A percentile compares a stretch with the other conserved stretches of the same genome.
These are phyloP conservation scores for Drosophila nigricruria DNA, from an alignment of 2,888 invertebrate genomes.

Conservation along the genomic window DNA sequence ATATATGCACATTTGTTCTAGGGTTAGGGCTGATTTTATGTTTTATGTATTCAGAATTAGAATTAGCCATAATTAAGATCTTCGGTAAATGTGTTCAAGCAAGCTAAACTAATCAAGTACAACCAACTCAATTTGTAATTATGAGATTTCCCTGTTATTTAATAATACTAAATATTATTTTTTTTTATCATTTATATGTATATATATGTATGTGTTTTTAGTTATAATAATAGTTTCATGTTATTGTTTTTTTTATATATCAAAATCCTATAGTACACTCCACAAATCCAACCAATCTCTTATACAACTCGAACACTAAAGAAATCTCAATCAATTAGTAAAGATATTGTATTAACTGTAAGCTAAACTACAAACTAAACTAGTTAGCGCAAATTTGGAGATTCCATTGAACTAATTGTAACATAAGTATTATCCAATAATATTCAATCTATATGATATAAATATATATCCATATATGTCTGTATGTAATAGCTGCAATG, in stretches of 20 bases:
- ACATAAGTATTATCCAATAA: constrained; percentile 31
- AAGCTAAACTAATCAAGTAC: constrained; percentile 44
- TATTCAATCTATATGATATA: constrained; percentile 13
- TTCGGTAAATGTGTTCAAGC: constrained; percentile 51
- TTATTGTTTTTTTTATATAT: neutral
- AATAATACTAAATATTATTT: constrained; percentile 8
- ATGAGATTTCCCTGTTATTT: constrained; percentile 21
- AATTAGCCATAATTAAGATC: constrained; percentile 35
- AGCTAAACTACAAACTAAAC: constrained; percentile 27
- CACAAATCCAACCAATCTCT: constrained; percentile 13
- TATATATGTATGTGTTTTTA: constrained; percentile 22
- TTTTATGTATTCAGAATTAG: constrained; percentile 37
- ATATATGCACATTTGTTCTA: constrained; percentile 53
- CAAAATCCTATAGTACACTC: constrained; percentile 5
- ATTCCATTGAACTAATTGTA: constrained; percentile 50
- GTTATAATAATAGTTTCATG: constrained; percentile 4
- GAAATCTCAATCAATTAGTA: constrained; percentile 59
- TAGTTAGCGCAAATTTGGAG: constrained; percentile 47
- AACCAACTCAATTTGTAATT: constrained; percentile 24
- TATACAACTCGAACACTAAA: constrained; percentile 33
- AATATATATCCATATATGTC: constrained; percentile 10
- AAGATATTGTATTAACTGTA: constrained; percentile 53
- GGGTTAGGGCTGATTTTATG: constrained; percentile 43
- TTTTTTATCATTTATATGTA: constrained; percentile 12
- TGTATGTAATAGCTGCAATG: constrained; percentile 15